Conservation (phyloP, 2,797 vertebrate genomes). For the Carapus acus region DNA sequence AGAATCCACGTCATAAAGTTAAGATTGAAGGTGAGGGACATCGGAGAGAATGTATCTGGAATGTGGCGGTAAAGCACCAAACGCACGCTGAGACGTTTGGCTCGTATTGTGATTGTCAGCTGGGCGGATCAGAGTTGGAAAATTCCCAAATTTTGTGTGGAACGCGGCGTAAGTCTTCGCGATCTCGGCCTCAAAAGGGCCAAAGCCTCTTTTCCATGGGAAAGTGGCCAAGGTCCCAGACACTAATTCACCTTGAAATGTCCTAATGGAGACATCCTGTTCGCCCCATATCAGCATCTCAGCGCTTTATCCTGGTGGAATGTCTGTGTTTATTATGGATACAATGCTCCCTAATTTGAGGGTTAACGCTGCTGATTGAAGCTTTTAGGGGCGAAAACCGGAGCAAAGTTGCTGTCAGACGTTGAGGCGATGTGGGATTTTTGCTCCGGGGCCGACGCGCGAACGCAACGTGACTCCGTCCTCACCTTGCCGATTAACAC, state of each 20-base stretch:
- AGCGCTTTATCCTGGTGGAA: slow-evolving; percentile 46
- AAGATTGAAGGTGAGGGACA: too few species aligned
- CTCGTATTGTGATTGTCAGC: too few species aligned
- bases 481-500: slow-evolving; percentile 1
- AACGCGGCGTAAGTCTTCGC: background rate
- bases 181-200: background rate
- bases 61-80: too few species aligned
- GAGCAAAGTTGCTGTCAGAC: background rate
- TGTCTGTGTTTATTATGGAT: slow-evolving; percentile 50
- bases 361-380: slow-evolving; percentile 24
- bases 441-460: background rate
- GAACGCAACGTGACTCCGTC: slow-evolving; percentile 10
- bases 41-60: too few species aligned
- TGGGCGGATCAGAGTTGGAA: too few species aligned
- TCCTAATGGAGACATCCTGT: slow-evolving; percentile 59
- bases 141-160: too few species aligned
- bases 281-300: slow-evolving; percentile 33
- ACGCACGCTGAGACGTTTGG: too few species aligned
- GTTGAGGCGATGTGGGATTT: slow-evolving; percentile 6
- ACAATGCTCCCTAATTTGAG: slow-evolving; percentile 14
- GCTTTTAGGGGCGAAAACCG: slow-evolving; percentile 17
- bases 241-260: slow-evolving; percentile 64
- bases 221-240: slow-evolving; percentile 45
- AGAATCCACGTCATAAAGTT: too few species aligned
- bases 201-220: slow-evolving; percentile 46